Base-by-base conservation (phyloP, 2,888 invertebrate genomes). In the Anodontia alba region DNA sequence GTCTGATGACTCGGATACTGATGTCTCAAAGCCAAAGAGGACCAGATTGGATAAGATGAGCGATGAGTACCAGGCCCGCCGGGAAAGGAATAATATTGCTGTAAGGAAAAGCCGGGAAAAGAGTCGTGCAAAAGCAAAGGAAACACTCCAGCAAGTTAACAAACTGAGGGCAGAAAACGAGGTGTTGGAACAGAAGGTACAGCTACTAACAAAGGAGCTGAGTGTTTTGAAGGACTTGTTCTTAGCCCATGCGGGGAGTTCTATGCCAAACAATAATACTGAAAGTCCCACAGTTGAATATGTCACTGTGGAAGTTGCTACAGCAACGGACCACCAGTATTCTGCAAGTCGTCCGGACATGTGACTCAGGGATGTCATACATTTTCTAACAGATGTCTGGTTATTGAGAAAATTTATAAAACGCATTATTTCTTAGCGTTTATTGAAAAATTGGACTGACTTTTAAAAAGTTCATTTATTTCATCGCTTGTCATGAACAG, bases 71-170 rank as follows among this genome's bases (percentile, higher is more conserved):
- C 96, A 98, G 89, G 95, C 98, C 84, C 95, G 99, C 84, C 96
- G 99, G 54, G 98, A 99, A 94, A 96, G 99, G 90, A 99, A 99
- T 95, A 99, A 99, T 94, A 98, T 99, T 91, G 99, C 99, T 5
- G 99, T 99, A 73, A 96, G 98, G 85, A 99, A 99, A 94, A 98
- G 98, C 79, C 96, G 99, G 83, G 99, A 99, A 95, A 99, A 99
- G 95, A 99, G 98, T 82, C 98, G 98, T 95, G 97, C 98, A 83
- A 97, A 99, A 75, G 97, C 98, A 57, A 96, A 98, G 87, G 98
- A 99, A 93, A 99, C 98, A 0, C 98, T 98, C 94, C 98, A 98
- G 94, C 98, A 98, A 94, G 98, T 99, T 76, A 97, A 98, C 93
- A 96, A 97, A 79, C 95, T 99, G 90, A 96, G 98, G 76, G 97